Base-by-base conservation (phyloP, 2,888 invertebrate species). In the Limnephilus marmoratus region DNA sequence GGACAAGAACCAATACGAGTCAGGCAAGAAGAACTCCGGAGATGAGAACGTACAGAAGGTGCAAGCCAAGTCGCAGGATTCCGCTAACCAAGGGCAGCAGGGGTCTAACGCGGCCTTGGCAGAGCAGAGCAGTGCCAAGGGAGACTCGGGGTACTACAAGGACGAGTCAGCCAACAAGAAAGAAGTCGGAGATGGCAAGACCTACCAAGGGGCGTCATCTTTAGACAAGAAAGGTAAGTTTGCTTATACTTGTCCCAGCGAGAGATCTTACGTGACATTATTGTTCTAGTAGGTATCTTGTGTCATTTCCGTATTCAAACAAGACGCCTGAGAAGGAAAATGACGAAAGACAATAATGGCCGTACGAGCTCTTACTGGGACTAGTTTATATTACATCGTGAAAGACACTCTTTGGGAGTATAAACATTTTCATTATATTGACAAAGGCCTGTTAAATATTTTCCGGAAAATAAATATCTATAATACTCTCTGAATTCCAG, bases 111-210 rank as follows among this genome's bases (percentile, higher is more conserved):
- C 96, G 94, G 97, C 96, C 18, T 95, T 96, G 87, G 96, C 96
- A 2, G 96, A 94, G 4, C 93, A 94, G 11, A 95, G 95, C 93
- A 95, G 95, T 92, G 94, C 94, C 85, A 95, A 95, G 93, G 95
- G 95, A 3, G 95, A 97, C 92, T 96, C 96, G 2, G 97, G 96
- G 85, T 96, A 96, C 91, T 97, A 96, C 94, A 96, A 96, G 87
- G 96, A 96, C 90, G 96, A 96, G 92, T 95, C 96, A 0, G 97
- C 96, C 0, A 96, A 96, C 93, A 97, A 97, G 93, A 97, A 97
- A 94, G 96, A 96, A 15, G 95, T 95, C 4, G 97, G 96, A 92
- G 97, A 97, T 94, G 97, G 96, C 93, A 97, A 97, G 94, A 95
- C 95, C 93, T 97, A 97, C 94, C 96, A 96, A 94, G 97, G 97